phyloP scores from a whole-genome alignment of 2,797 vertebrate species.

The Microctenopoma steveboyesi region DNA sequence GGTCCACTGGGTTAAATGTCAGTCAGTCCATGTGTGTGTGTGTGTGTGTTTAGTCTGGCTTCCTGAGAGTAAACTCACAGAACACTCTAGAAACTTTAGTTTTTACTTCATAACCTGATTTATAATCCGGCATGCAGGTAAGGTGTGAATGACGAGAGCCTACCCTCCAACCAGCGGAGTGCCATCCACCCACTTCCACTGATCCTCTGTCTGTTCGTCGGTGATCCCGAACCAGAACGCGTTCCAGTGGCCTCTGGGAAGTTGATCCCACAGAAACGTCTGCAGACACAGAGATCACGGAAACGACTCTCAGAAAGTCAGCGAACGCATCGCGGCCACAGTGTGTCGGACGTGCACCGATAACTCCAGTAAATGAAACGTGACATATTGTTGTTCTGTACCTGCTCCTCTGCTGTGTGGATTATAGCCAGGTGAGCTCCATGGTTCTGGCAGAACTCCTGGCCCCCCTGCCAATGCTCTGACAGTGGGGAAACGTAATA shows the following conservation, averaged over 20 bases:
- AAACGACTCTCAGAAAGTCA: no score
- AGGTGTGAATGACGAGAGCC: slow-evolving; percentile 3
- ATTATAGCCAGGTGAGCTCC: slow-evolving; percentile 80
- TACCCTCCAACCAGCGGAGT: slow-evolving; percentile 71
- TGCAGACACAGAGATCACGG: slow-evolving; percentile 18
- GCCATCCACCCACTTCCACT: slow-evolving; percentile 81
- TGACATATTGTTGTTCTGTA: slow-evolving; percentile 4
- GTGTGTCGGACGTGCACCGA: no score
- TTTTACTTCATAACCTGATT: no score
- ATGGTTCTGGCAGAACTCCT: slow-evolving; percentile 54
- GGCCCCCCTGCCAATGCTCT: slow-evolving; percentile 45
- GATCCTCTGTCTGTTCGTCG: slow-evolving; percentile 68
- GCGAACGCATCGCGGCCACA: no score
- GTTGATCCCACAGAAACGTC: slow-evolving; percentile 77
- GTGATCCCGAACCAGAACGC: slow-evolving; percentile 81
- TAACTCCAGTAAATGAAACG: no score
- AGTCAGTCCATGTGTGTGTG: no score
- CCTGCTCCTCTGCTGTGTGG: slow-evolving; percentile 77
- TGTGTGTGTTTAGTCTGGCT: background rate
- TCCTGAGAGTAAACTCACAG: no score
- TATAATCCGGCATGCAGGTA: background rate
- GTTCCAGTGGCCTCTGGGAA: slow-evolving; percentile 79
- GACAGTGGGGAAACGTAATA: slow-evolving; percentile 64
- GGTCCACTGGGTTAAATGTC: no score
- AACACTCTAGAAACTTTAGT: no score